Evolutionary conservation across 2,888 invertebrate species (phyloP), one percentile per base, ranked within the genome.

Genomic region (Timandra comae): DNA sequence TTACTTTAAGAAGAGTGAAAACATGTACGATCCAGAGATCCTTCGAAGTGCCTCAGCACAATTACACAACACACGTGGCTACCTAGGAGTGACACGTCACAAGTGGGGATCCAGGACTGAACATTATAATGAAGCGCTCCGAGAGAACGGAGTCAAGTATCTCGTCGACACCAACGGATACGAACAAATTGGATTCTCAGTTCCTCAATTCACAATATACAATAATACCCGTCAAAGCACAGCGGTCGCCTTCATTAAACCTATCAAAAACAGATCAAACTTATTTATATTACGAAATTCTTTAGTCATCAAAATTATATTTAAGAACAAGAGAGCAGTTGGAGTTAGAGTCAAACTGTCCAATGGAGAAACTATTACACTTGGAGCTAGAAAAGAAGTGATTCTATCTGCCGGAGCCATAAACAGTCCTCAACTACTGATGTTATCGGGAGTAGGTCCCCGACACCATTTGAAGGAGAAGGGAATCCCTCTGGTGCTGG

Each of bases 401-500:
- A 74, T 85, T 20, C 27, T 81, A 1, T 70, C 72, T 1, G 75
- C 68, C 1, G 81, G 81, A 1, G 49, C 62, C 1, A 51, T 82
- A 3, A 74, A 80, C 33, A 67, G 80, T 0, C 71, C 81, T 0
- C 70, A 80, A 38, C 43, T 85, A 1, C 51, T 85, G 1, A 66
- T 79, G 60, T 43, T 81, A 1, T 84, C 82, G 1, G 84, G 82
- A 1, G 48, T 85, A 0, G 82, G 84, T 1, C 80, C 77, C 0
- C 55, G 41, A 9, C 40, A 59, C 1, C 60, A 75, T 21, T 39
- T 80, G 0, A 23, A 38, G 6, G 38, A 52, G 2, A 51, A 63
- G 1, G 56, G 58, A 1, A 73, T 81, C 3, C 27, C 49, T 0
- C 49, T 73, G 0, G 35, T 77, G 3, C 43, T 56, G 7, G 62